Evolutionary conservation across 2,888 invertebrate species (phyloP).

Genomic region (Rhynchonema sp.): DNA sequence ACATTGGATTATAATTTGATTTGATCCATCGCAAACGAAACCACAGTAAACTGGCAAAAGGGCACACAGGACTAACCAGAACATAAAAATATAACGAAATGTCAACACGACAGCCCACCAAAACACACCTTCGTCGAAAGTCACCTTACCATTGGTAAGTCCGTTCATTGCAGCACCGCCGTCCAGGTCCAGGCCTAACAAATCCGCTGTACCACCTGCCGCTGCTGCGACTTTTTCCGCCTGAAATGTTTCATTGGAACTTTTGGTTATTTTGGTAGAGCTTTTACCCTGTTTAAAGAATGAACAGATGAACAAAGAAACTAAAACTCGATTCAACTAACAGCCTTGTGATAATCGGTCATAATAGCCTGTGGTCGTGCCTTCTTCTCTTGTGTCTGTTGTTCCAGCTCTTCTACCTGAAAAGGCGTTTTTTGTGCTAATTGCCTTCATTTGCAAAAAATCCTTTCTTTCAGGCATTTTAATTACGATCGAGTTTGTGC

Average conservation of each 20-base stretch:
- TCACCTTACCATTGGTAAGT: not conserved
- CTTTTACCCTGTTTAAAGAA: not conserved
- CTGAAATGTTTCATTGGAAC: not conserved
- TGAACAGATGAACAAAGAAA: not conserved
- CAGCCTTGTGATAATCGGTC: constrained; percentile 10
- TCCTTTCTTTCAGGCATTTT: no score
- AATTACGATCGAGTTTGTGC: no score
- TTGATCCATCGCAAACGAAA: no score
- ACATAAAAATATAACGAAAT: no score
- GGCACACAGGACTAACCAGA: no score
- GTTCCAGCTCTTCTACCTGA: constrained; percentile 53
- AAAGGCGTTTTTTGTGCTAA: no score
- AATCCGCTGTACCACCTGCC: constrained; percentile 8
- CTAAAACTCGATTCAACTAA: not conserved
- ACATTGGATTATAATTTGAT: no score
- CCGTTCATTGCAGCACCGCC: not conserved
- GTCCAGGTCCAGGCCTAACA: constrained; percentile 32
- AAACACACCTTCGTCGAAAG: no score
- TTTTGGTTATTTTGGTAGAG: not conserved
- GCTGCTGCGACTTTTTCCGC: constrained; percentile 6
- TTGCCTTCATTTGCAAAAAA: no score
- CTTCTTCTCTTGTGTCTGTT: constrained; percentile 21
- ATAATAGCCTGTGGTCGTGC: constrained; percentile 18
- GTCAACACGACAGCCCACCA: no score
- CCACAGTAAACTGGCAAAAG: no score